Conservation (phyloP, 53 echinoderm and acorn worm species). For the Stichopus horrens region DNA sequence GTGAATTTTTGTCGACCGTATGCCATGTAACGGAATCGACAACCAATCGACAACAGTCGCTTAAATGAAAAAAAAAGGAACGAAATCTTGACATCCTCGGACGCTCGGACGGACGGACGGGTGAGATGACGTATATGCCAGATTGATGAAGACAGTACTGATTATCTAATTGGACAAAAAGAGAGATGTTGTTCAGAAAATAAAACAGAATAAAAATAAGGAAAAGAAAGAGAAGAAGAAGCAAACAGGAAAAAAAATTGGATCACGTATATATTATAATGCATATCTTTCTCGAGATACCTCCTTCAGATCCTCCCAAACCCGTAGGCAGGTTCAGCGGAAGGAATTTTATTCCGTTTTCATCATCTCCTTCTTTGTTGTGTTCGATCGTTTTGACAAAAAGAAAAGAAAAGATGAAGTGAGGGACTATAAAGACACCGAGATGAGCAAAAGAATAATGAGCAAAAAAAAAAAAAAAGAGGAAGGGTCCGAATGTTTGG, state of each 20-base stretch:
- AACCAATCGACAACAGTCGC: constrained; percentile 2
- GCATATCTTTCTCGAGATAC: neutral
- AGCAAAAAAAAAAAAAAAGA: neutral
- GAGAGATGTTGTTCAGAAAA: neutral
- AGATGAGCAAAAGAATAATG: neutral
- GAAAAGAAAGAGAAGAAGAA: constrained; percentile 16
- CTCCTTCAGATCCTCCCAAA: neutral
- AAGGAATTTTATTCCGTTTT: neutral
- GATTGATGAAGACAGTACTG: constrained; percentile 4
- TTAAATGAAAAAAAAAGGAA: neutral
- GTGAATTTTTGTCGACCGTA: constrained; percentile 18
- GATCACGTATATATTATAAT: constrained; percentile 2
- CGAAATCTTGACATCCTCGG: constrained; percentile 17
- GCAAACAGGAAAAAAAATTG: neutral
- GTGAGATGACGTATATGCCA: constrained; percentile 7
- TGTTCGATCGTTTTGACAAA: neutral
- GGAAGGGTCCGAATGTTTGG: constrained; percentile 25
- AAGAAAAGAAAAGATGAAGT: neutral
- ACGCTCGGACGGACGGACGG: neutral
- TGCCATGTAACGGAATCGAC: constrained; percentile 50
- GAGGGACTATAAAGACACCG: constrained; percentile 1
- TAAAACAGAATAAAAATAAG: constrained; percentile 2
- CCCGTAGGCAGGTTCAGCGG: constrained; percentile 3
- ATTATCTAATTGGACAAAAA: constrained; percentile 7
- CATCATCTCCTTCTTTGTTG: neutral